These are phyloP conservation scores for Leptinotarsa haldemani DNA, from an alignment of 2,888 invertebrate genomes.

Conservation along the genomic window DNA sequence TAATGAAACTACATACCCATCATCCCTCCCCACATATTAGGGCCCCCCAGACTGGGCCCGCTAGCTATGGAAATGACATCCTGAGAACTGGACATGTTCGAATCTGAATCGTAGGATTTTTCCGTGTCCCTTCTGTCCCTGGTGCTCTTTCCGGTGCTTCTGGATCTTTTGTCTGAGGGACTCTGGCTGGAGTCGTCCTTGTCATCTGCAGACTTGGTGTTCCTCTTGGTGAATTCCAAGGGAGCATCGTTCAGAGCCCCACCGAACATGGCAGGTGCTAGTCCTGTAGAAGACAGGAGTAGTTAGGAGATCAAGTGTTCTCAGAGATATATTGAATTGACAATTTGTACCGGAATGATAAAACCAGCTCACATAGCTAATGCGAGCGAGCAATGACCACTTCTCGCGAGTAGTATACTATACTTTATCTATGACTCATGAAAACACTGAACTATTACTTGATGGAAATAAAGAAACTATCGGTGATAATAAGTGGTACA, in stretches of 20 bases:
- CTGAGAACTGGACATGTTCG: slow-evolving; percentile 62
- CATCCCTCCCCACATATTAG: slow-evolving; percentile 64
- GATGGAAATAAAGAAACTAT: no score
- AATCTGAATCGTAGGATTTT: slow-evolving; percentile 65
- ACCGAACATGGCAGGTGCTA: slow-evolving; percentile 34
- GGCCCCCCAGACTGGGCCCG: slow-evolving; percentile 53
- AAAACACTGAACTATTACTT: no score
- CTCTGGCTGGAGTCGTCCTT: slow-evolving; percentile 65
- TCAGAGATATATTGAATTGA: no score
- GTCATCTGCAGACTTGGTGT: slow-evolving; percentile 64
- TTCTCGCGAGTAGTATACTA: no score
- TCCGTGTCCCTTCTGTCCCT: slow-evolving; percentile 65
- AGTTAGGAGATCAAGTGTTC: no score
- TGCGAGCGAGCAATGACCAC: no score
- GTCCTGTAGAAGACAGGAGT: not conserved
- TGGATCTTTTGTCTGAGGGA: slow-evolving; percentile 42
- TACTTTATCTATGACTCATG: no score
- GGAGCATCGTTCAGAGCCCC: slow-evolving; percentile 70
- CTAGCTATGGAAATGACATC: slow-evolving; percentile 57
- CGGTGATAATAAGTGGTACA: no score
- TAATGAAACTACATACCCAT: slow-evolving; percentile 54
- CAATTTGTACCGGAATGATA: no score
- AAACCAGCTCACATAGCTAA: no score
- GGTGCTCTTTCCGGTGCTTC: slow-evolving; percentile 29
- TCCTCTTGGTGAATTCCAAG: slow-evolving; percentile 73